Evolutionary conservation across 2,113 vertebrate species (phyloP), one percentile per base, ranked within the genome.

Genomic region (Rana temporaria): DNA sequence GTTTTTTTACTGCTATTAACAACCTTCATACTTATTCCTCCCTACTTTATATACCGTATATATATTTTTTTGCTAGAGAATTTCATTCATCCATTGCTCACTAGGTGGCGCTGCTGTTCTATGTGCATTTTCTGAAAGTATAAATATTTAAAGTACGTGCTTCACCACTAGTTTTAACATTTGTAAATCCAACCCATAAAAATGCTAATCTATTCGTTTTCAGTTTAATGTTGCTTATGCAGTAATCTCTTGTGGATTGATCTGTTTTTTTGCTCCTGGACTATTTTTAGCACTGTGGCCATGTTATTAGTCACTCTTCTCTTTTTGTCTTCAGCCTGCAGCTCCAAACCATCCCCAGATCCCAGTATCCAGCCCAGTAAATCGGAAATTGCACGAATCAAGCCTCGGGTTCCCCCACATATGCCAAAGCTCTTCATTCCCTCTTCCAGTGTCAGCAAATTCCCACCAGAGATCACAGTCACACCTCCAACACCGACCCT

Each of bases 371-470:
- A 89, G 84, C 90, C 87, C 2, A 92, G 92, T 90, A 96, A 92
- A 87, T 81, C 91, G 85, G 96, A 99, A 87, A 87, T 93, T 78
- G 89, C 88, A 88, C 91, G 95, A 70, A 93, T 94, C 85, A 96
- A 97, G 86, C 91, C 95, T 69, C 93, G 96, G 19, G 88, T 96
- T 83, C 95, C 96, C 12, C 93, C 96, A 87, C 96, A 88, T 90
- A 96, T 99, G 96, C 98, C 98, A 93, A 99, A 99, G 93, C 94
- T 99, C 89, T 95, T 98, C 90, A 99, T 99, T 90, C 97, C 98
- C 60, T 95, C 96, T 22, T 92, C 95, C 2, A 48, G 60, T 66
- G 87, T 96, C 79, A 92, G 96, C 90, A 99, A 98, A 92, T 99
- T 97, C 88, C 98, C 98, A 6, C 98, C 98, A 1, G 98, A 99